Evolutionary conservation across 1,140 invertebrate species (phyloP), one percentile per base, ranked within the genome.

Genomic region (Bombus superbus): DNA sequence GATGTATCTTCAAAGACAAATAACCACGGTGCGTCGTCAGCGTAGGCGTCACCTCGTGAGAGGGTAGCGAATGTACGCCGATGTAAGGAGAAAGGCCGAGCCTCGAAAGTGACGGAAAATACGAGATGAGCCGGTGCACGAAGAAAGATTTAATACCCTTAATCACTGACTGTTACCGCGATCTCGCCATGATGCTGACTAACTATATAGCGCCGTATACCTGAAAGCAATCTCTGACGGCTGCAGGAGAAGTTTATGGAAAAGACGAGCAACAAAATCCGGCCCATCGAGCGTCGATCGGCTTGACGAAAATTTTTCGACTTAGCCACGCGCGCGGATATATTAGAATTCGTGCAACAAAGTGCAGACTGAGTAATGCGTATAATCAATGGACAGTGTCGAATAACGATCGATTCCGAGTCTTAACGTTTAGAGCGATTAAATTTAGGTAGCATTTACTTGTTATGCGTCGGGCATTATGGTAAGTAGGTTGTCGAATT

Each of bases 111-210:
- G 32, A 53, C 53, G 72, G 74, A 78, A 88, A 77, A 77, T 73
- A 83, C 86, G 42, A 57, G 59, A 47, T 69, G 83, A 47, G 62
- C 59, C n/a, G n/a, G 40, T 44, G 59, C n/a, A 88, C 38, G 22
- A n/a, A 59, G 68, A 75, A 69, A 87, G 78, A 88, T 82, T 87
- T 87, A 87, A 87, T 85, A 85, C 89, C 85, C 82, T 90, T 73
- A 74, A 88, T 90, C 88, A 85, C 79, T 66, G 83, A 88, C 80
- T 87, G 82, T 88, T 88, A 76, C 75, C 64, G 32, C 78, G 78
- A 83, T 81, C 85, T 80, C 75, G 69, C 81, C 57, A 68, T n/a
- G 62, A 72, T 85, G 72, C 86, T 38, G 47, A 53, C 47, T 53
- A 81, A 72, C 79, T 59, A 59, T 81, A 72, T 44, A 38, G 3